A percentile compares a stretch with the other conserved stretches of the same genome.
phyloP scores from a whole-genome alignment of 1,140 invertebrate genomes.

The Pogonognathellus flavescens region DNA sequence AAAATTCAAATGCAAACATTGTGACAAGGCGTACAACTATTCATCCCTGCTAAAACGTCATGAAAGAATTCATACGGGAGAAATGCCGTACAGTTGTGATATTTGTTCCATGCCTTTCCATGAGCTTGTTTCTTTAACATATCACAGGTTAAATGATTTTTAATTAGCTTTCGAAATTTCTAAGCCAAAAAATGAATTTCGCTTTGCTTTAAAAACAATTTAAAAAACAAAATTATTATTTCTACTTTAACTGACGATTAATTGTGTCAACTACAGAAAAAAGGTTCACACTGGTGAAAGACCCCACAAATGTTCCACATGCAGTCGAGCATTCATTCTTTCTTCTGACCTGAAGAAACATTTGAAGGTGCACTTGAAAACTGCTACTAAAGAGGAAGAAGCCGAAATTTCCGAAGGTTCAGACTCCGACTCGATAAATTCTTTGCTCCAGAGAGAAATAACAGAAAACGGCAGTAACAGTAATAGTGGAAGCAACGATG shows the following conservation, averaged over 20 bases:
- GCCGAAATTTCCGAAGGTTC: neutral
- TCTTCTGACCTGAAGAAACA: conserved; percentile 66
- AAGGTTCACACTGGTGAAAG: conserved; percentile 66
- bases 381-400: conserved; percentile 7
- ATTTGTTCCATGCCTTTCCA: conserved; percentile 61
- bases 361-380: conserved; percentile 45
- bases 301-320: conserved; percentile 63
- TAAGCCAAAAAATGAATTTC: too few relatives aligned
- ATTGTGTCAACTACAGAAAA: conserved; percentile 59
- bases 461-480: neutral
- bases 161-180: too few relatives aligned
- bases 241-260: too few relatives aligned
- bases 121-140: conserved; percentile 64
- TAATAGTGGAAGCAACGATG: neutral
- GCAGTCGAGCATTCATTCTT: conserved; percentile 64
- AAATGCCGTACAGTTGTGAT: conserved; percentile 64
- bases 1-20: conserved; percentile 62
- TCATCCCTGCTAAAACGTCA: conserved; percentile 64
- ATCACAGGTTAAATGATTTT: conserved; percentile 61
- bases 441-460: neutral
- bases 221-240: too few relatives aligned
- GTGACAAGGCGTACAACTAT: conserved; percentile 66
- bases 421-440: conserved; percentile 4
- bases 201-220: too few relatives aligned
- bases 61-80: conserved; percentile 64